Evolutionary conservation across 2,888 invertebrate species (phyloP).

Genomic region (Eristalis arbustorum): DNA sequence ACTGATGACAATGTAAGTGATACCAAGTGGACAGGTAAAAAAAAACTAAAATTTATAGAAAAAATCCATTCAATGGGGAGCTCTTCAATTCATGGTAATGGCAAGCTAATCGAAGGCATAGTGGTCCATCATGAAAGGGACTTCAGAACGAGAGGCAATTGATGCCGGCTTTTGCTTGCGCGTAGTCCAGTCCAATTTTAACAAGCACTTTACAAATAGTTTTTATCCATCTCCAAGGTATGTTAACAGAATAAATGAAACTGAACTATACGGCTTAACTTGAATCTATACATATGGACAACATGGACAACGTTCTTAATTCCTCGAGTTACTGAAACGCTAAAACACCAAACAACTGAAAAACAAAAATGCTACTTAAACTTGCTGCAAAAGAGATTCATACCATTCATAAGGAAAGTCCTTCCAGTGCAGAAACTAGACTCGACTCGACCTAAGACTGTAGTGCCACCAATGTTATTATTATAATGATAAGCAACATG

Average conservation of each 20-base stretch:
- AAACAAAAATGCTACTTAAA: no score
- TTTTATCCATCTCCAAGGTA: background rate
- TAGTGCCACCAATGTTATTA: no score
- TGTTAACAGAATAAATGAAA: background rate
- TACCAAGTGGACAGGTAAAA: background rate
- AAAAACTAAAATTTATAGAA: background rate
- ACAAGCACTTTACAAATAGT: background rate
- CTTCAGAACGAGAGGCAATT: background rate
- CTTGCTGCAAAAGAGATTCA: no score
- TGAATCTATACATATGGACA: no score
- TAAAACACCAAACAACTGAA: no score
- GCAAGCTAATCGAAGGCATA: background rate
- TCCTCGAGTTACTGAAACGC: no score
- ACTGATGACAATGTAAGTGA: background rate
- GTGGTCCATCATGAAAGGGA: background rate
- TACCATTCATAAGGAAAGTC: no score
- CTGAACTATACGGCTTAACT: no score
- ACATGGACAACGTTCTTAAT: no score
- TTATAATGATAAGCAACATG: no score
- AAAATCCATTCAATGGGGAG: background rate
- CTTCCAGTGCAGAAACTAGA: no score
- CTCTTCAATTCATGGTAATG: background rate
- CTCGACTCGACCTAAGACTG: no score
- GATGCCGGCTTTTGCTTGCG: background rate
- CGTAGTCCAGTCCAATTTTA: background rate